These are phyloP conservation scores for Datnioides undecimradiatus DNA, from an alignment of 2,113 vertebrate genomes.

Conservation along the genomic window DNA sequence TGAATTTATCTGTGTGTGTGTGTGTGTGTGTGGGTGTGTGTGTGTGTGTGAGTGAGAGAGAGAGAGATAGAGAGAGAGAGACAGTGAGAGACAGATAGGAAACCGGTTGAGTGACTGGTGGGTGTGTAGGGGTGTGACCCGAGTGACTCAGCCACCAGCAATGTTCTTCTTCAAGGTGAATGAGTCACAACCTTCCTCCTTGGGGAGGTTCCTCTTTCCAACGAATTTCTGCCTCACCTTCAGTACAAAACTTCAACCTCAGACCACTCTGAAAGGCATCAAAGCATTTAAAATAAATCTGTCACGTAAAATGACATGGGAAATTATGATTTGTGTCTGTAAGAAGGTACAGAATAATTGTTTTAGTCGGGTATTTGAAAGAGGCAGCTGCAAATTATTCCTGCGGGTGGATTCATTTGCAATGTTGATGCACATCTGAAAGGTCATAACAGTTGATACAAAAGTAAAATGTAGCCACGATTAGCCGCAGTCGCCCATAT, in stretches of 20 bases:
- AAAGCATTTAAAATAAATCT: background rate
- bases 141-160: constrained; percentile 81
- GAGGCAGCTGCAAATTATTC: background rate
- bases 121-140: constrained; percentile 80
- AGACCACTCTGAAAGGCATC: background rate
- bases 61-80: background rate
- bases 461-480: background rate
- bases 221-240: constrained; percentile 43
- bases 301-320: background rate
- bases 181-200: constrained; percentile 75
- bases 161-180: constrained; percentile 85
- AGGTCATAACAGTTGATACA: constrained; percentile 12
- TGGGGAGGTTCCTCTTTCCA: constrained; percentile 56
- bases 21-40: background rate
- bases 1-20: background rate
- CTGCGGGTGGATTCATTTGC: constrained; percentile 14
- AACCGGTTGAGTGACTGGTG: constrained; percentile 48
- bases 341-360: background rate
- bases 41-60: constrained; percentile 4
- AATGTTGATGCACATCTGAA: background rate
- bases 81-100: constrained; percentile 11
- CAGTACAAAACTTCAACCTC: background rate
- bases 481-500: background rate
- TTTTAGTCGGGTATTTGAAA: background rate
- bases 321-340: background rate